phyloP scores from a whole-genome alignment of 2,888 invertebrate species.

The Euproctis similis region DNA sequence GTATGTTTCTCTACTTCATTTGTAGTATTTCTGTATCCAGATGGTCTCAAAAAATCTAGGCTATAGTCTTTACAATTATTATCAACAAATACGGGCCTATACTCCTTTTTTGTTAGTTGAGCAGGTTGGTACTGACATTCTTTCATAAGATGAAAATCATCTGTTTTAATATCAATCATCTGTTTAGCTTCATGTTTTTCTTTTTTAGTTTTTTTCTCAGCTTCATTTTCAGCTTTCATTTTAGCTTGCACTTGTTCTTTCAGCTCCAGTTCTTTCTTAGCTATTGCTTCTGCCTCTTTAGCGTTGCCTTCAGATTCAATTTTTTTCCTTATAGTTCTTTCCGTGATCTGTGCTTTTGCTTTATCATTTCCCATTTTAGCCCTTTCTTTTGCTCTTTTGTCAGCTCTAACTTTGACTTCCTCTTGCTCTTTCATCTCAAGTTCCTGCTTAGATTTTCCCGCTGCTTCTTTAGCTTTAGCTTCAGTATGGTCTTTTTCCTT shows the following conservation, averaged over 20 bases:
- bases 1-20: conserved; percentile 26
- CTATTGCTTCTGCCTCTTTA: not conserved
- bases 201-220: not conserved
- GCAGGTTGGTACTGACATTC: conserved; percentile 40
- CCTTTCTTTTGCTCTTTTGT: too few species aligned
- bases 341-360: too few species aligned
- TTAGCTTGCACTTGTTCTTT: conserved; percentile 4
- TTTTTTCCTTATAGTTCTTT: too few species aligned
- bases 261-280: conserved; percentile 6
- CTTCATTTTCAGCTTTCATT: not conserved
- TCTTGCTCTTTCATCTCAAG: too few species aligned
- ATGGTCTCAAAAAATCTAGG: conserved; percentile 45
- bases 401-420: too few species aligned
- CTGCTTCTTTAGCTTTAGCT: too few species aligned
- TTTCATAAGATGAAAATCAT: conserved; percentile 27
- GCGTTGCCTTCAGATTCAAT: conserved; percentile 6
- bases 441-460: too few species aligned
- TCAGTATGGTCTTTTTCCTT: too few species aligned
- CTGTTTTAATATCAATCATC: not conserved
- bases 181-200: not conserved
- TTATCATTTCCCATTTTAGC: too few species aligned
- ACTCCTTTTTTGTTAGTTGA: conserved; percentile 19
- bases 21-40: conserved; percentile 39
- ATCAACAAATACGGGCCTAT: conserved; percentile 34
- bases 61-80: conserved; percentile 44